Evolutionary conservation across 1,140 invertebrate genomes (phyloP).

Genomic region (Tigriopus japonicus): DNA sequence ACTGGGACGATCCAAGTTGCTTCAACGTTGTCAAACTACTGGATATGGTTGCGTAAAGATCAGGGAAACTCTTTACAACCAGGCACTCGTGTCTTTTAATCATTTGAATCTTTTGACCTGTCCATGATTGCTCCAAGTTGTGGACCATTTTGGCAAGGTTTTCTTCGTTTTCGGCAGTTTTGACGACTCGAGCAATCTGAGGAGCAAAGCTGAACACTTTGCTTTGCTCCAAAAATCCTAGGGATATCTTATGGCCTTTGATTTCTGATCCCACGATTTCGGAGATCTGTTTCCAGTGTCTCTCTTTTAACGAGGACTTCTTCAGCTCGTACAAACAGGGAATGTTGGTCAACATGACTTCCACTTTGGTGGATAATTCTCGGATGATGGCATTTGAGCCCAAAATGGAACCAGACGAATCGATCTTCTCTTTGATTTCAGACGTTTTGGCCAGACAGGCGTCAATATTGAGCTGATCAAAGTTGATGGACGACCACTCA

Average conservation of each 20-base stretch:
- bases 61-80: not conserved
- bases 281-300: constrained; percentile 8
- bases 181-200: not conserved
- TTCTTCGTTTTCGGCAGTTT: not conserved
- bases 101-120: not conserved
- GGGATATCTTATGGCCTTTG: not conserved
- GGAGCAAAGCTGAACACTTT: not conserved
- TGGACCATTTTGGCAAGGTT: not conserved
- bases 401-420: not conserved
- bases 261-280: constrained; percentile 1
- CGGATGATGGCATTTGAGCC: not conserved
- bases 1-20: not conserved
- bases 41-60: not conserved
- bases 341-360: not conserved
- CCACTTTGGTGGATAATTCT: not conserved
- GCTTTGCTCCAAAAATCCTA: not conserved
- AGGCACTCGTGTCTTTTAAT: not conserved
- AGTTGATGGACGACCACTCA: constrained; percentile 1
- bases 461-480: constrained; percentile 1
- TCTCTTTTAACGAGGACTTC: not conserved
- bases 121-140: not conserved
- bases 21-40: not conserved
- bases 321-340: not conserved
- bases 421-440: not conserved
- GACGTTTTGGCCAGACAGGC: not conserved